Evolutionary conservation across 2,888 invertebrate species (phyloP).

Genomic region (Plemyria rubiginata): DNA sequence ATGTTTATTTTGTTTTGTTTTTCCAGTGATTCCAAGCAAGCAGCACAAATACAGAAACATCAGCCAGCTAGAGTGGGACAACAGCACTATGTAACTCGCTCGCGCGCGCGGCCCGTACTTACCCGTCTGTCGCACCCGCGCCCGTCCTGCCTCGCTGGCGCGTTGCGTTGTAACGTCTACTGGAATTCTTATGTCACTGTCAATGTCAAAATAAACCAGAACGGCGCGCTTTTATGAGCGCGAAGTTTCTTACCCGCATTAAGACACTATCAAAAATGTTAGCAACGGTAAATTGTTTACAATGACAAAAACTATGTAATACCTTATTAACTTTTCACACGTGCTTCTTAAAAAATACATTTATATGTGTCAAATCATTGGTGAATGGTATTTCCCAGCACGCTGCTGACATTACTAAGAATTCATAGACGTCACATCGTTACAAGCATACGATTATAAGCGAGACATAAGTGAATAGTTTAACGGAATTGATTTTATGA

Average conservation of each 20-base stretch:
- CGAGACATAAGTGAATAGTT: slow-evolving; percentile 38
- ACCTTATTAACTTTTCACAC: neutral
- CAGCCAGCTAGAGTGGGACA: slow-evolving; percentile 91
- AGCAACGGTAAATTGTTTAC: neutral
- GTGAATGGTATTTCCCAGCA: neutral
- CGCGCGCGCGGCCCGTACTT: slow-evolving; percentile 53
- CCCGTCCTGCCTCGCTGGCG: slow-evolving; percentile 45
- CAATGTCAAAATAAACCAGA: slow-evolving; percentile 10
- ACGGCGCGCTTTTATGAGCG: neutral
- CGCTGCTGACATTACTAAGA: neutral
- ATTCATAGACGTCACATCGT: slow-evolving; percentile 27
- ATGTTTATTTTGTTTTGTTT: neutral
- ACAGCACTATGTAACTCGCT: slow-evolving; percentile 89
- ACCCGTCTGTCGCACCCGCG: slow-evolving; percentile 37
- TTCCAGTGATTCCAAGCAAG: slow-evolving; percentile 77
- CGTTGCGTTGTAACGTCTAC: slow-evolving; percentile 27
- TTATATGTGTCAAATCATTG: neutral
- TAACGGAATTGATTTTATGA: slow-evolving; percentile 64
- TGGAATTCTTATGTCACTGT: slow-evolving; percentile 19
- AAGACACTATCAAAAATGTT: neutral
- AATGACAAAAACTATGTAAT: neutral
- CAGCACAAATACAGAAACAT: slow-evolving; percentile 89
- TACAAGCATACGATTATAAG: slow-evolving; percentile 29
- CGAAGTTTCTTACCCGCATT: neutral
- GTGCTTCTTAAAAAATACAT: too few species aligned